Conservation (phyloP, 2,797 vertebrate genomes). For the Varecia variegata region DNA sequence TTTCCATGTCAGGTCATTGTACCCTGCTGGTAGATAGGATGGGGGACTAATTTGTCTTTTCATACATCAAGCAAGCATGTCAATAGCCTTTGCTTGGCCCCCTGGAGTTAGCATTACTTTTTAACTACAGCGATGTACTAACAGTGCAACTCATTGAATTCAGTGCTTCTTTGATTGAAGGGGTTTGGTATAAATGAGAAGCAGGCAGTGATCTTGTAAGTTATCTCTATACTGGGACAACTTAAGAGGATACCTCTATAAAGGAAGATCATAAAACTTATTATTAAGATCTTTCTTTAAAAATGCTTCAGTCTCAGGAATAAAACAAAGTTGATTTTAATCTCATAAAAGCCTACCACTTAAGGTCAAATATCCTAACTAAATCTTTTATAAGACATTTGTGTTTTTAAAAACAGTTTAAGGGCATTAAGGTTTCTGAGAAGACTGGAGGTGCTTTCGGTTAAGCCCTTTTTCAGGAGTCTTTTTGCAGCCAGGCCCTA, state of each 20-base stretch:
- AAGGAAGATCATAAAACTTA: background rate
- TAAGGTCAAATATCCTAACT: constrained; percentile 22
- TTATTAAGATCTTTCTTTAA: constrained; percentile 31
- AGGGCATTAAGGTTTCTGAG: background rate
- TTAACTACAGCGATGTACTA: constrained; percentile 39
- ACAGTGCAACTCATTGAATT: constrained; percentile 46
- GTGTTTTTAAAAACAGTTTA: background rate
- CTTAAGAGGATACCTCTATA: background rate
- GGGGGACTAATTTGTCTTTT: constrained; percentile 73
- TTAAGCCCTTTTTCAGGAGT: background rate
- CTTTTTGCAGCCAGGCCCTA: background rate
- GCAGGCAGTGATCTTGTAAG: constrained; percentile 23
- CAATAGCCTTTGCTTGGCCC: constrained; percentile 44
- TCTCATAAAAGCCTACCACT: background rate
- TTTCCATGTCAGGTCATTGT: constrained; percentile 63
- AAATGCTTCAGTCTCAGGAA: constrained; percentile 32
- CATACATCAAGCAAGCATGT: constrained; percentile 59
- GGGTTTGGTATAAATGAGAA: constrained; percentile 32
- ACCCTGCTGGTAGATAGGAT: constrained; percentile 66
- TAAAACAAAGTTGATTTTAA: constrained; percentile 40
- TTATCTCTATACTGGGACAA: background rate
- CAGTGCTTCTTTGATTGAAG: constrained; percentile 58
- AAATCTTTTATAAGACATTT: background rate
- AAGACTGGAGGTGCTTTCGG: background rate
- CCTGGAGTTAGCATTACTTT: constrained; percentile 57